These are phyloP conservation scores for Hermaeophaga mercurialis DNA, from an alignment of 2,888 invertebrate genomes.

Conservation along the genomic window DNA sequence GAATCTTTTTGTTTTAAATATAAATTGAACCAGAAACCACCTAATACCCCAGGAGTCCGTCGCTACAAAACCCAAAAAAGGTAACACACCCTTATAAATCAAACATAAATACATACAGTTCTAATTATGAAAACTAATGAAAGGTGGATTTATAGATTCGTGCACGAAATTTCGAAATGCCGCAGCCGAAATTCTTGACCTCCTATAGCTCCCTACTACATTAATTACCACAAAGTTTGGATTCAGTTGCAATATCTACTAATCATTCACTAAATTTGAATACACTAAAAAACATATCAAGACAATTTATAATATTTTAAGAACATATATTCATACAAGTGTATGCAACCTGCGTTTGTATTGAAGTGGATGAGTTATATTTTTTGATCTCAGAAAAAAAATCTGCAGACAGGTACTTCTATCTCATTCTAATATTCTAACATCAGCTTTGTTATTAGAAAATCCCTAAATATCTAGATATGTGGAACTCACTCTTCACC, in stretches of 20 bases:
- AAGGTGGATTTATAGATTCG: constrained; percentile 22
- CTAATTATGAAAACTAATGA: constrained; percentile 26
- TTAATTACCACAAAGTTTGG: constrained; percentile 24
- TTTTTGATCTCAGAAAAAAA: too few relatives aligned
- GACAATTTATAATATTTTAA: too few relatives aligned
- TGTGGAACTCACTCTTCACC: too few relatives aligned
- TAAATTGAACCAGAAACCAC: constrained; percentile 3
- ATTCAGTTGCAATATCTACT: constrained; percentile 27
- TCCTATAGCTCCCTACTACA: constrained; percentile 15
- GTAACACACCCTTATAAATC: constrained; percentile 14
- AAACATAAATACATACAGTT: constrained; percentile 5
- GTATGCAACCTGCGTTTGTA: too few relatives aligned
- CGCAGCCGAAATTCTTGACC: constrained; percentile 23
- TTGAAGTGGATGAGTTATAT: too few relatives aligned
- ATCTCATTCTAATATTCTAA: too few relatives aligned
- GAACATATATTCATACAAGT: too few relatives aligned
- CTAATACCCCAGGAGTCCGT: constrained; percentile 6
- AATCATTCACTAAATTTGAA: background rate
- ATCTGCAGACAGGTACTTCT: too few relatives aligned
- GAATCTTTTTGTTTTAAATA: background rate
- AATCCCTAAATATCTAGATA: too few relatives aligned
- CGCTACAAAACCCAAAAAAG: constrained; percentile 1
- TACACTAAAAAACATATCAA: background rate
- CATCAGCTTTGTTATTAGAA: too few relatives aligned
- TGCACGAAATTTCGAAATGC: constrained; percentile 19